phyloP scores from a whole-genome alignment of 2,113 vertebrate species.

The Bungarus multicinctus region DNA sequence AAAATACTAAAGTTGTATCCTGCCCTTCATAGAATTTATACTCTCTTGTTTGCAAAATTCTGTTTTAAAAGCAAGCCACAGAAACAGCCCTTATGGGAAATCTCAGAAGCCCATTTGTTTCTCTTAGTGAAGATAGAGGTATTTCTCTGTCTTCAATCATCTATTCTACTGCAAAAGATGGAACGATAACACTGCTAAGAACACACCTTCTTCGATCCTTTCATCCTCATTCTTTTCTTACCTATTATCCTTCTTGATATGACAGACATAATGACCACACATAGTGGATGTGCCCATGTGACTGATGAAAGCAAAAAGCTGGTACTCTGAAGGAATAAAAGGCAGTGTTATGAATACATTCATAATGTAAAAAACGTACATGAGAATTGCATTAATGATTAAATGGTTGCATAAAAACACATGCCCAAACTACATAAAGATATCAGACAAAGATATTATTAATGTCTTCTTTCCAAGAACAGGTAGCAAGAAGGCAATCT shows the following conservation, averaged over 20 bases:
- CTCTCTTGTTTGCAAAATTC: background rate
- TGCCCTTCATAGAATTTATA: background rate
- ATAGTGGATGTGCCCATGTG: slow-evolving; percentile 99
- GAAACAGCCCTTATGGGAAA: background rate
- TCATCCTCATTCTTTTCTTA: slow-evolving; percentile 40
- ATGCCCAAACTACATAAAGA: background rate
- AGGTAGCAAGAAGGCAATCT: background rate
- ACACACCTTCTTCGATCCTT: background rate
- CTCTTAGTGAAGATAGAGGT: background rate
- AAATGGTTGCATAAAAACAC: background rate
- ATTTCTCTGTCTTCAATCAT: background rate
- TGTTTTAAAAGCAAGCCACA: background rate
- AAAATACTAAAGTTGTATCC: background rate
- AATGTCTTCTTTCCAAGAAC: background rate
- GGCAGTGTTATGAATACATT: background rate
- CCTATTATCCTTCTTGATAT: slow-evolving; percentile 98
- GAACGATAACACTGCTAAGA: background rate
- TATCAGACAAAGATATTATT: background rate
- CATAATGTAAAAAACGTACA: background rate
- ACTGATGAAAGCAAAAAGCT: slow-evolving; percentile 97
- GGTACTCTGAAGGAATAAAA: slow-evolving; percentile 78
- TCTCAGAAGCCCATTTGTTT: background rate
- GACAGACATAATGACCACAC: slow-evolving; percentile 98
- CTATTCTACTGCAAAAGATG: background rate
- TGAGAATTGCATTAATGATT: background rate